Evolutionary conservation across 2,888 invertebrate species (phyloP).

Genomic region (Amphipyra tragopoginis): DNA sequence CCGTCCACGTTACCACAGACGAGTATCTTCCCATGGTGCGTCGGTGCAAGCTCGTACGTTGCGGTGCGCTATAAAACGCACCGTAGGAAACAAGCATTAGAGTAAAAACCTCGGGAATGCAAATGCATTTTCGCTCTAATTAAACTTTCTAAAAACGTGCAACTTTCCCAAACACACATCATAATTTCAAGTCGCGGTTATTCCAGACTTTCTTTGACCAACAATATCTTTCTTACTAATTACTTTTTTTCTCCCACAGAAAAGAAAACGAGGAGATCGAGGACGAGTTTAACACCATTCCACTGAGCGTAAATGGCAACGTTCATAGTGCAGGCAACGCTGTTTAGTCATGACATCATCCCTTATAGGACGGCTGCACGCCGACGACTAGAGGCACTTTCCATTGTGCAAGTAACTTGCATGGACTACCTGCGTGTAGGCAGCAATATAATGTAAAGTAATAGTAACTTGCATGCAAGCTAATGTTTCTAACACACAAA

Average conservation of each 20-base stretch:
- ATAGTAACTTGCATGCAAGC: conserved; percentile 2
- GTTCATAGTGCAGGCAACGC: conserved; percentile 85
- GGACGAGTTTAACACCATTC: conserved; percentile 88
- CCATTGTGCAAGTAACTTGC: conserved; percentile 1
- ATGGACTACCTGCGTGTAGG: neutral
- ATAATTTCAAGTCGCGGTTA: too few relatives aligned
- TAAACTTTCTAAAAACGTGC: too few relatives aligned
- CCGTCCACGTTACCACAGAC: too few relatives aligned
- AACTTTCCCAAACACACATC: too few relatives aligned
- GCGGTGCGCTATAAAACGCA: too few relatives aligned
- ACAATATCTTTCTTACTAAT: conserved; percentile 6
- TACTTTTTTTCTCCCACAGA: conserved; percentile 66
- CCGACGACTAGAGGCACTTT: conserved; percentile 45
- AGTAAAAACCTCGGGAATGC: too few relatives aligned
- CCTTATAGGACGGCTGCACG: conserved; percentile 55
- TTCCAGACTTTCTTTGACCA: too few relatives aligned
- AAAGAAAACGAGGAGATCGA: conserved; percentile 87
- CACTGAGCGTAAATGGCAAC: conserved; percentile 83
- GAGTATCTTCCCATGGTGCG: too few relatives aligned
- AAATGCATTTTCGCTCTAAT: too few relatives aligned
- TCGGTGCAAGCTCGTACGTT: too few relatives aligned
- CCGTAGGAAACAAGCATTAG: too few relatives aligned
- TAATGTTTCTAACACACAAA: conserved; percentile 1
- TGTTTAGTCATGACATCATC: conserved; percentile 71
- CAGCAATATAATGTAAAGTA: neutral